Base-by-base conservation (phyloP, 1,140 invertebrate genomes). In the Papilio xuthus region DNA sequence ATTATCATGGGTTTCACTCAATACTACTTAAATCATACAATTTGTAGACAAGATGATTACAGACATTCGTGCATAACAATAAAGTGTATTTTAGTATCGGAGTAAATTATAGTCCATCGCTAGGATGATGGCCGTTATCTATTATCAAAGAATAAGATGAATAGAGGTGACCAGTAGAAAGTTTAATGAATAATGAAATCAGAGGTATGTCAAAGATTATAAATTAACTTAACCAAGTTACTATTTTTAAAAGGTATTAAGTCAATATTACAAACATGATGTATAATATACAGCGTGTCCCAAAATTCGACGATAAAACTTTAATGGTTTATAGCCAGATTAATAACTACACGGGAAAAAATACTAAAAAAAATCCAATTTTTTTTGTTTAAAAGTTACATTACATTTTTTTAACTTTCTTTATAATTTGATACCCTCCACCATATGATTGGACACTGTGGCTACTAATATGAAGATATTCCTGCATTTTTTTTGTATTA, bases 1-100 rank as follows among this genome's bases (percentile, higher is more conserved):
- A 32, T 18, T 28, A 67, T 67, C 60, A 67, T 67, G 60, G 60
- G 28, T 67, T 63, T 67, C 60, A 67, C 60, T 67, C 60, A 67
- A 67, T 67, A 28, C 28, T 28, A 28, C 60, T 28, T 23, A 28
- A 67, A 28, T 67, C 60, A 67, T 67, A 67, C 60, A 67, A 67
- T 28, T 67, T 67, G 26, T 28, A 67, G 60, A 67, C 60, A 67
- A 13, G 4, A 28, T 67, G 60, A 67, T 67, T 67, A 67, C 60
- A 67, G 60, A 26, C 9, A 60, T 26, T 32, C 15, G 26, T 67
- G 60, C 26, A 32, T 26, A 60, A 60, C 60, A 67, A 63, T 63
- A 67, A 67, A 28, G 26, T 15, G 13, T 67, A 32, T 67, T 67
- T 28, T 67, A 67, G 56, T 60, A 60, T 60, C 26, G 60, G 60